These are phyloP conservation scores for Dicycla oo DNA, from an alignment of 2,888 invertebrate genomes.

Conservation along the genomic window DNA sequence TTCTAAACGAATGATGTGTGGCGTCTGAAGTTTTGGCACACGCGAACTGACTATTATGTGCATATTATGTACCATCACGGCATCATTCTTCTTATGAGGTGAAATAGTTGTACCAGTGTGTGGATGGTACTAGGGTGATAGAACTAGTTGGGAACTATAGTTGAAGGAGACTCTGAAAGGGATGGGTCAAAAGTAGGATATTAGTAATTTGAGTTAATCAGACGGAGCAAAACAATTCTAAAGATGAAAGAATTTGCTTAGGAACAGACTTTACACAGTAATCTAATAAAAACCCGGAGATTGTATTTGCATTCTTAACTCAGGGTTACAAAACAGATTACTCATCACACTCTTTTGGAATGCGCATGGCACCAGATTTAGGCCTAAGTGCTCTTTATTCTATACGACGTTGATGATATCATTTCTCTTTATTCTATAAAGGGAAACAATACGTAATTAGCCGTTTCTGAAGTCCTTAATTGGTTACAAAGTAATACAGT, in stretches of 20 bases:
- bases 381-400: slow-evolving; percentile 42
- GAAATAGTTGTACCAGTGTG: slow-evolving; percentile 28
- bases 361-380: slow-evolving; percentile 14
- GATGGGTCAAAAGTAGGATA: background rate
- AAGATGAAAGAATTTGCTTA: background rate
- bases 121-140: slow-evolving; percentile 28
- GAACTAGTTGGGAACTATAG: background rate
- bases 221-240: no score
- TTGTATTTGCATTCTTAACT: background rate
- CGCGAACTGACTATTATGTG: slow-evolving; percentile 45
- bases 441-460: slow-evolving; percentile 42
- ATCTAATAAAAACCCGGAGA: background rate
- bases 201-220: background rate
- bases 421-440: slow-evolving; percentile 26
- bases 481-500: slow-evolving; percentile 12
- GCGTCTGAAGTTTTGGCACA: slow-evolving; percentile 41
- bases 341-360: slow-evolving; percentile 18
- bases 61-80: slow-evolving; percentile 33
- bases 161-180: background rate
- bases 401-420: slow-evolving; percentile 24
- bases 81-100: slow-evolving; percentile 30
- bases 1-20: slow-evolving; percentile 34
- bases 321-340: slow-evolving; percentile 6
- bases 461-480: background rate
- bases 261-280: background rate